These are phyloP conservation scores for Talpa occidentalis DNA, from an alignment of 2,113 vertebrate species.

Conservation along the genomic window DNA sequence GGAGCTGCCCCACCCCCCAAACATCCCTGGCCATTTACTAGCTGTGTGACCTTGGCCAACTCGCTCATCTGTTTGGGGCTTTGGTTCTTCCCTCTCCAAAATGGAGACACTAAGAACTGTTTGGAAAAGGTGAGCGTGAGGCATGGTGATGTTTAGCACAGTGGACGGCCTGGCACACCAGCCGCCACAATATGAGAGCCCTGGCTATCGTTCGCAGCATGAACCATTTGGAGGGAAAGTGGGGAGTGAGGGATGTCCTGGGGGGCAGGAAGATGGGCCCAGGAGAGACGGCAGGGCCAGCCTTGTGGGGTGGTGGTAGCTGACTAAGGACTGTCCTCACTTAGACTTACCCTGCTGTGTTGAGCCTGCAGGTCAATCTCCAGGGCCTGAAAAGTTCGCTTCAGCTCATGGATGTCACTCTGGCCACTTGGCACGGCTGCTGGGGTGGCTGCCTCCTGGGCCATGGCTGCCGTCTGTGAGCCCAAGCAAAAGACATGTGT, in stretches of 20 bases:
- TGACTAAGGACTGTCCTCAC: background rate
- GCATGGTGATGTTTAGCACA: background rate
- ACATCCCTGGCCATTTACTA: background rate
- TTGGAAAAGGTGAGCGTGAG: background rate
- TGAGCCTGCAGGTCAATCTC: slow-evolving; percentile 89
- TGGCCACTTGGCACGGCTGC: slow-evolving; percentile 73
- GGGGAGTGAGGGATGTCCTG: background rate
- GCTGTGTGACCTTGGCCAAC: background rate
- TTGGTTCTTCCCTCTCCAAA: background rate
- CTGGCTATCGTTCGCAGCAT: background rate
- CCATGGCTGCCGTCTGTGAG: slow-evolving; percentile 73
- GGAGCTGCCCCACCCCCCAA: background rate
- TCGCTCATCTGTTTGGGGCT: background rate
- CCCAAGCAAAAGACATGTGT: slow-evolving; percentile 1
- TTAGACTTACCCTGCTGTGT: slow-evolving; percentile 86
- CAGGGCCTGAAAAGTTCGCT: slow-evolving; percentile 85
- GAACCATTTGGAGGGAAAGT: background rate
- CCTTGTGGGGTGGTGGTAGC: background rate
- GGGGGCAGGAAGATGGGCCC: background rate
- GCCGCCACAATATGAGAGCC: background rate
- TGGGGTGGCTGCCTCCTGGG: slow-evolving; percentile 66
- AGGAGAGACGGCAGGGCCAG: background rate
- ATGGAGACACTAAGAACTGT: background rate
- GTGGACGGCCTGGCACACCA: background rate
- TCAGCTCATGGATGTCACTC: slow-evolving; percentile 85